These are phyloP conservation scores for Lonchura striata DNA, from an alignment of 2,113 vertebrate genomes.

Conservation along the genomic window DNA sequence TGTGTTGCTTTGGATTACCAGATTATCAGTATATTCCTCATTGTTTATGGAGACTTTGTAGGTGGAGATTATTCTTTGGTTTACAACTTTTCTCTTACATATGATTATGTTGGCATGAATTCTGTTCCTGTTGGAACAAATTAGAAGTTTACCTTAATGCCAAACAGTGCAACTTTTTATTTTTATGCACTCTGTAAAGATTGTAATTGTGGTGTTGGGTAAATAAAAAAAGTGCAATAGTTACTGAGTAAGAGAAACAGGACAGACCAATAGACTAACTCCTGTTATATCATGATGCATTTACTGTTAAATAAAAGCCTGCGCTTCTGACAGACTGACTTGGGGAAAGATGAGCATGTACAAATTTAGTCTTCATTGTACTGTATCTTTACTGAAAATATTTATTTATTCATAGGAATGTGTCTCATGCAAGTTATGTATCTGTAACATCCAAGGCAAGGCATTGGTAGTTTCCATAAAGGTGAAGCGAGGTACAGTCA, in stretches of 20 bases:
- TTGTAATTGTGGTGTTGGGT: not conserved
- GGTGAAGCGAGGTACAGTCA: not conserved
- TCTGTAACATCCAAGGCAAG: not conserved
- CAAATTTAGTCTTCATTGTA: not conserved
- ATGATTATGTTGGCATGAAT: not conserved
- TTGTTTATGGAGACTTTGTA: not conserved
- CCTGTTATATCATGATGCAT: not conserved
- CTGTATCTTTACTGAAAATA: not conserved
- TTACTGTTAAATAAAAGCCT: not conserved
- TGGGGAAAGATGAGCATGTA: not conserved
- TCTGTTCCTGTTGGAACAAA: not conserved
- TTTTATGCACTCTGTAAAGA: not conserved
- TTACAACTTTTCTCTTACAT: not conserved
- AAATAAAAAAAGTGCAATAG: not conserved
- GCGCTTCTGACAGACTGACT: not conserved
- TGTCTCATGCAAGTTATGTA: not conserved
- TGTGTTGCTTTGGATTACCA: not conserved
- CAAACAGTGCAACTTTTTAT: not conserved
- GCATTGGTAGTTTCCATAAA: not conserved
- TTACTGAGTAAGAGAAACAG: not conserved
- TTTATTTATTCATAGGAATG: not conserved
- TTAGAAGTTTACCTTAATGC: not conserved
- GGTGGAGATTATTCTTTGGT: not conserved
- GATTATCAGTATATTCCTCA: not conserved
- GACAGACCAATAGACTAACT: not conserved